phyloP scores from a whole-genome alignment of 2,113 vertebrate genomes.

The Cyprinodon tularosa region DNA sequence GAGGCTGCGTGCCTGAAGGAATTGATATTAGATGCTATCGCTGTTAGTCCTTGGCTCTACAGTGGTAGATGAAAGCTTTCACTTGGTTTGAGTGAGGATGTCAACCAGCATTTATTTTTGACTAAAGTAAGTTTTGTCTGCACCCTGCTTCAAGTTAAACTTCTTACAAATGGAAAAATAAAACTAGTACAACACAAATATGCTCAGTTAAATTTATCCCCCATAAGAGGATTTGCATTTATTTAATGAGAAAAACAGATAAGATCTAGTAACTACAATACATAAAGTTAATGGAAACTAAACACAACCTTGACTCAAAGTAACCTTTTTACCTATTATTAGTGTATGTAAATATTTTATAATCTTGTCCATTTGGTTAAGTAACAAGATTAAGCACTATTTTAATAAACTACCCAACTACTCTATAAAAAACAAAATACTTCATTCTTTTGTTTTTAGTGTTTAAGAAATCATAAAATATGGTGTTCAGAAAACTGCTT shows the following conservation, averaged over 20 bases:
- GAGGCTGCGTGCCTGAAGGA: conserved; percentile 39
- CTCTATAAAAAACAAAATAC: too few species aligned
- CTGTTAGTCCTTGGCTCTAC: conserved; percentile 9
- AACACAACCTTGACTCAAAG: too few species aligned
- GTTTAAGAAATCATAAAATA: too few species aligned
- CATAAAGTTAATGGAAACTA: background rate
- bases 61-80: conserved; percentile 43
- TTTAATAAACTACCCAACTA: too few species aligned
- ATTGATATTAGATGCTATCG: conserved; percentile 60
- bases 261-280: background rate
- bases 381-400: too few species aligned
- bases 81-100: conserved; percentile 20
- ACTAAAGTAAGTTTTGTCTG: conserved; percentile 1
- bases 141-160: background rate
- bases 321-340: too few species aligned
- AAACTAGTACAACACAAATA: background rate
- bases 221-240: background rate
- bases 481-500: too few species aligned
- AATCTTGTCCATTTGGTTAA: too few species aligned
- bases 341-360: too few species aligned
- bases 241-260: background rate
- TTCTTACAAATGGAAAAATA: background rate
- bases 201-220: background rate
- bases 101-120: background rate
- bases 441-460: too few species aligned